Evolutionary conservation across 2,888 invertebrate genomes (phyloP).

Genomic region (Scaptodrosophila latifasciaeformis): DNA sequence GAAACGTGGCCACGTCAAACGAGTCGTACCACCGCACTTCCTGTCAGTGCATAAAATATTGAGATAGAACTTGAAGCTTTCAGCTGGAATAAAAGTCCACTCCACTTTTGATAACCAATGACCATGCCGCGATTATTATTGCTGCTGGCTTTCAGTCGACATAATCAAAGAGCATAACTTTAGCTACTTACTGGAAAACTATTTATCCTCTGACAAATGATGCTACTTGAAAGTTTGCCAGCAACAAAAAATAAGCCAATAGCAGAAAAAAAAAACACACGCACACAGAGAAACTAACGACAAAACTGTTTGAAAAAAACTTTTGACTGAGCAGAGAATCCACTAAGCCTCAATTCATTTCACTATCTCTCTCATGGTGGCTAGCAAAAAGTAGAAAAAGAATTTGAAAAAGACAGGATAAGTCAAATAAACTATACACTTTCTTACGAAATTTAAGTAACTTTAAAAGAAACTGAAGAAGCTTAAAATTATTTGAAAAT

Average conservation of each 20-base stretch:
- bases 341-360: background rate
- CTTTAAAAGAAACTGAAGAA: too few species aligned
- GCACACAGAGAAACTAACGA: background rate
- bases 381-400: background rate
- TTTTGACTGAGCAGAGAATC: background rate
- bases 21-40: too few species aligned
- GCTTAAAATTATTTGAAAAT: too few species aligned
- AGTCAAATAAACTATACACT: too few species aligned
- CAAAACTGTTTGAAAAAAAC: background rate
- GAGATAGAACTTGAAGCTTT: background rate
- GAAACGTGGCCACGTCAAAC: too few species aligned
- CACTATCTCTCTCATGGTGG: background rate
- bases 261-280: too few species aligned
- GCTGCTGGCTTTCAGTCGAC: constrained; percentile 38
- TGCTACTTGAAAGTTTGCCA: constrained; percentile 42
- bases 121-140: background rate
- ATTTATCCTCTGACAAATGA: constrained; percentile 69
- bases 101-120: too few species aligned
- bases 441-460: too few species aligned
- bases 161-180: constrained; percentile 67
- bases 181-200: constrained; percentile 63
- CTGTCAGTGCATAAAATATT: constrained; percentile 4
- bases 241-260: too few species aligned
- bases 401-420: constrained; percentile 3
- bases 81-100: too few species aligned